Evolutionary conservation across 2,113 vertebrate genomes (phyloP), one percentile per base, ranked within the genome.

Genomic region (Pollachius pollachius): DNA sequence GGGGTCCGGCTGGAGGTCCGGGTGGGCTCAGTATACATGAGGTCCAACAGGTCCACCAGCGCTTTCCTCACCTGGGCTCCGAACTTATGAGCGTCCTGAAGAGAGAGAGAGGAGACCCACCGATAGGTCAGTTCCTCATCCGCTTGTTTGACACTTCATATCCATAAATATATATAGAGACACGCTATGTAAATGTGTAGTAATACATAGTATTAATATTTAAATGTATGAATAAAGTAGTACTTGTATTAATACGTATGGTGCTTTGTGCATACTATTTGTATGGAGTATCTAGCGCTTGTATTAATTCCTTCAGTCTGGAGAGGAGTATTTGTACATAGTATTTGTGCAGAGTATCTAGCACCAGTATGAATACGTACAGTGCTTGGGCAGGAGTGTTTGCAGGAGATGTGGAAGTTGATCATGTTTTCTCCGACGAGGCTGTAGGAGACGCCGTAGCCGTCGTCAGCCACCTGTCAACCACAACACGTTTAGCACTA

Each of bases 341-440:
- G 56, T 18, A n/a, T 58, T 58, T 18, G 4, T 58, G n/a, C 5
- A 2, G 54, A n/a, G 54, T 57, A 57, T 12, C 54, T 56, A 15
- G 17, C 16, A 57, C 54, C n/a, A 62, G 21, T 21, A 21, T 71
- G 41, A 19, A 48, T 68, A 89, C 93, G 89, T 66, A 97, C 95
- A 69, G 96, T 97, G 56, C 93, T 88, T 37, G 89, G 77, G 84
- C 94, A 94, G 1, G 95, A 96, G 71, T 92, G 84, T 78, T 94
- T 96, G 93, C 94, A 94, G 1, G 95, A 94, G 83, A 97, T 87
- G 79, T 97, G 95, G 78, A 97, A 94, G 78, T 92, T 94, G 62
- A 97, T 92, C n/a, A 87, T 69, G 62, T 89, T 80, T 3, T 96
- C 94, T 70, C 94, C 94, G 54, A 94, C 74, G 64, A 96, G 85